phyloP scores from a whole-genome alignment of 2,888 invertebrate species.

The Acanthosepion lycidas region DNA sequence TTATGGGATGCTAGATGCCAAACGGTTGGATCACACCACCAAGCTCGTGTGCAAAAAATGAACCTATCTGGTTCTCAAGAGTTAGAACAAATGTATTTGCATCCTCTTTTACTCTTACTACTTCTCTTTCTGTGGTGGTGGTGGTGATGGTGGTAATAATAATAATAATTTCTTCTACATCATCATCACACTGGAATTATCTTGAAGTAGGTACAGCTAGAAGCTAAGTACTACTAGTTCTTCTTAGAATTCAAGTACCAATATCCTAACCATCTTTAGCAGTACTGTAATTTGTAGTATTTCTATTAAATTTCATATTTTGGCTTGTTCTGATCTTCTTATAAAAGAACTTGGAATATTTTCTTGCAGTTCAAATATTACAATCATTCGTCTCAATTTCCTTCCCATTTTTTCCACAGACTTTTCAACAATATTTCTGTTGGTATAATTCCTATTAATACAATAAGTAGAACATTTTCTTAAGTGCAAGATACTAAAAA shows the following conservation, averaged over 20 bases:
- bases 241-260: not conserved
- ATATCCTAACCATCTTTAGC: not conserved
- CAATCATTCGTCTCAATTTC: not conserved
- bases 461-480: not conserved
- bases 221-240: not conserved
- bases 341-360: not conserved
- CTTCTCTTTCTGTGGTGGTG: not conserved
- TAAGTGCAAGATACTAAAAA: not conserved
- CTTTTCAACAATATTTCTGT: too few relatives aligned
- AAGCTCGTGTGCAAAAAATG: not conserved
- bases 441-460: not conserved
- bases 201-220: not conserved
- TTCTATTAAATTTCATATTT: not conserved
- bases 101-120: not conserved
- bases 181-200: not conserved
- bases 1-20: not conserved
- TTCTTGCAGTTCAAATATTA: not conserved
- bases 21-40: not conserved
- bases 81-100: not conserved
- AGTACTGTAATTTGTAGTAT: not conserved
- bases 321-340: not conserved
- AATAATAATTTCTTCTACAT: too few relatives aligned
- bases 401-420: not conserved
- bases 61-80: not conserved
- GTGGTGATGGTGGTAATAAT: not conserved